A percentile compares a stretch with the other conserved stretches of the same genome.
Evolutionary conservation across 2,797 vertebrate species (phyloP).

Genomic region (Brachymystax lenok): DNA sequence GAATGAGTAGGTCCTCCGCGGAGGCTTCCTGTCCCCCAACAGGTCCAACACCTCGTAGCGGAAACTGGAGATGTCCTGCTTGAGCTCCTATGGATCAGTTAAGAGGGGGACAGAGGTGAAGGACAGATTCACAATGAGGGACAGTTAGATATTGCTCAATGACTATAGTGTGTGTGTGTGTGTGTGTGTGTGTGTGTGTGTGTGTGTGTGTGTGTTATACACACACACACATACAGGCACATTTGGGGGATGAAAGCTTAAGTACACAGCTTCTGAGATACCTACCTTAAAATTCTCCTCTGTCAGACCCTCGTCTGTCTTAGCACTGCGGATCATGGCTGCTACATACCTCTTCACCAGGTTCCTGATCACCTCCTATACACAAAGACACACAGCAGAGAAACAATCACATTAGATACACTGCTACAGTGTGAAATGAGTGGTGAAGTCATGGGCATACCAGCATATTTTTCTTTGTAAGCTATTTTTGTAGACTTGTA

Average conservation of each 20-base stretch:
- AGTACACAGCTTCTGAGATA: neutral
- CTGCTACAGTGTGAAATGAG: constrained; percentile 10
- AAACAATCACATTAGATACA: constrained; percentile 3
- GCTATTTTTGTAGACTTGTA: neutral
- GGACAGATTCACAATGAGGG: neutral
- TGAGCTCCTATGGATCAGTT: constrained; percentile 77
- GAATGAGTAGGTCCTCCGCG: constrained; percentile 83
- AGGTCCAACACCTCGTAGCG: constrained; percentile 88
- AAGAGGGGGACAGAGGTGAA: constrained; percentile 1
- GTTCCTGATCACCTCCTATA: constrained; percentile 87
- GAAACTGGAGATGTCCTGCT: constrained; percentile 90
- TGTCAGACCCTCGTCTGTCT: constrained; percentile 86
- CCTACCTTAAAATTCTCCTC: constrained; percentile 89
- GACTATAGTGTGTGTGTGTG: neutral
- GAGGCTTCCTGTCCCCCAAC: constrained; percentile 84
- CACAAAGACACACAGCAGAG: constrained; percentile 18
- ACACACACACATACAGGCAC: neutral
- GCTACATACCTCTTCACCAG: constrained; percentile 87
- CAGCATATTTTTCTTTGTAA: neutral
- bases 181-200: too few relatives aligned
- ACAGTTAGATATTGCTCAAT: neutral
- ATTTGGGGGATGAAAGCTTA: neutral
- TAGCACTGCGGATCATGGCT: constrained; percentile 88
- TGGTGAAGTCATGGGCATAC: too few relatives aligned
- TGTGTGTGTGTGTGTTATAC: too few relatives aligned